These are phyloP conservation scores for Chromis chromis DNA, from an alignment of 2,797 vertebrate genomes.

Conservation along the genomic window DNA sequence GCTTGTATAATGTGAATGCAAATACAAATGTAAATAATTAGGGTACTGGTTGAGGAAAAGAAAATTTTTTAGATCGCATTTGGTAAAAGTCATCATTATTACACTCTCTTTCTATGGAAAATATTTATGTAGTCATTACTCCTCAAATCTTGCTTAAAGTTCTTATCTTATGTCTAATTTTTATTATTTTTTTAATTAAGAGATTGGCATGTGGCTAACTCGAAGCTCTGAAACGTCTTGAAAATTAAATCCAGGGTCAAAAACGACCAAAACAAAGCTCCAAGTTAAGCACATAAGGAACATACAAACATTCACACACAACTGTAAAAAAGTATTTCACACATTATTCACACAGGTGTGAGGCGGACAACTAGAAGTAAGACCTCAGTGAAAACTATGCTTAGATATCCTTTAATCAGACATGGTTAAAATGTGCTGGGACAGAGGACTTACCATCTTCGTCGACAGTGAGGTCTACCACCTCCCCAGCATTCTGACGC, in stretches of 20 bases:
- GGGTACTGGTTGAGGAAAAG: too few species aligned
- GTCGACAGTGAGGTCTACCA: conserved; percentile 98
- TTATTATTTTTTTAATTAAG: too few species aligned
- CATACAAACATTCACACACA: too few species aligned
- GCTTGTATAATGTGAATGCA: not conserved
- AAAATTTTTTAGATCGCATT: too few species aligned
- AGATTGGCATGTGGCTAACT: not conserved
- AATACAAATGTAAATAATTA: conserved; percentile 24
- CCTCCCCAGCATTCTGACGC: conserved; percentile 94
- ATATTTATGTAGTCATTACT: not conserved
- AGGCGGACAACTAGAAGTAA: not conserved
- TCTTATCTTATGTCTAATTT: not conserved
- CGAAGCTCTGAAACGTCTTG: not conserved
- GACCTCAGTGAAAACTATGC: not conserved
- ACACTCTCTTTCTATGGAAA: not conserved
- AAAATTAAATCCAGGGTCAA: not conserved
- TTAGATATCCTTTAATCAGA: not conserved
- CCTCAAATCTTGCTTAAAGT: not conserved
- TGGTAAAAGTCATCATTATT: too few species aligned
- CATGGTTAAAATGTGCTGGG: not conserved
- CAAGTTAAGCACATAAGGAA: not conserved
- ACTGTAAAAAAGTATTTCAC: too few species aligned
- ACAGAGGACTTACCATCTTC: conserved; percentile 89
- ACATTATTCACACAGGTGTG: not conserved
- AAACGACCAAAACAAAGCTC: not conserved